Conservation (phyloP, 35 echinoderm and acorn worm species). For the Strongylocentrotus purpuratus region DNA sequence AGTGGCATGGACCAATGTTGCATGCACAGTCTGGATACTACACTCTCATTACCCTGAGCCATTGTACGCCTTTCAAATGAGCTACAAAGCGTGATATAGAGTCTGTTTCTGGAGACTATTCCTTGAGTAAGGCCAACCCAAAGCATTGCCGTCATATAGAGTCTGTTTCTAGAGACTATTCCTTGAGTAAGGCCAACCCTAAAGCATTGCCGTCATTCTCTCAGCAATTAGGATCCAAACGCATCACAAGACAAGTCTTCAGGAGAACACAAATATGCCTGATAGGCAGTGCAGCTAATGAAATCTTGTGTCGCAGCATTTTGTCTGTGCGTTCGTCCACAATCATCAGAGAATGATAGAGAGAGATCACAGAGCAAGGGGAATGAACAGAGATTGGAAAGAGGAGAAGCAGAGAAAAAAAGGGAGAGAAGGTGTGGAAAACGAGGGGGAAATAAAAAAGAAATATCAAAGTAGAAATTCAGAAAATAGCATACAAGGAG, state of each 20-base stretch:
- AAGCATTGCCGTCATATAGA: neutral
- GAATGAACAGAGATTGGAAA: neutral
- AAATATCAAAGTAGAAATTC: neutral
- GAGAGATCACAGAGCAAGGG: neutral
- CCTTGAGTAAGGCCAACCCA: too few relatives aligned
- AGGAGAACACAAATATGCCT: slow-evolving; percentile 9
- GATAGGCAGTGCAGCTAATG: neutral
- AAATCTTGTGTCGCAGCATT: slow-evolving; percentile 1
- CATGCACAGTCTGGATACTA: too few relatives aligned
- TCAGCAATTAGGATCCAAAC: neutral
- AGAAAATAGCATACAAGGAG: too few relatives aligned
- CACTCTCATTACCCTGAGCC: too few relatives aligned
- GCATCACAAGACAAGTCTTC: neutral
- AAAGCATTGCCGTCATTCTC: neutral
- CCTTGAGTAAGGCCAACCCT: neutral
- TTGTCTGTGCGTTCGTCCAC: neutral
- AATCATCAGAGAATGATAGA: neutral
- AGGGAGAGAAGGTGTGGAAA: neutral
- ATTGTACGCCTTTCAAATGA: too few relatives aligned
- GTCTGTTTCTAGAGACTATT: neutral
- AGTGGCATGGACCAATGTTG: too few relatives aligned
- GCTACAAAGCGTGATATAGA: too few relatives aligned
- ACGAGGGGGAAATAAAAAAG: neutral
- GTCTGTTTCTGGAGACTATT: too few relatives aligned
- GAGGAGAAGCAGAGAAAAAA: neutral